phyloP scores from a whole-genome alignment of 2,797 vertebrate genomes.

The Stomatorhinus walkeri region DNA sequence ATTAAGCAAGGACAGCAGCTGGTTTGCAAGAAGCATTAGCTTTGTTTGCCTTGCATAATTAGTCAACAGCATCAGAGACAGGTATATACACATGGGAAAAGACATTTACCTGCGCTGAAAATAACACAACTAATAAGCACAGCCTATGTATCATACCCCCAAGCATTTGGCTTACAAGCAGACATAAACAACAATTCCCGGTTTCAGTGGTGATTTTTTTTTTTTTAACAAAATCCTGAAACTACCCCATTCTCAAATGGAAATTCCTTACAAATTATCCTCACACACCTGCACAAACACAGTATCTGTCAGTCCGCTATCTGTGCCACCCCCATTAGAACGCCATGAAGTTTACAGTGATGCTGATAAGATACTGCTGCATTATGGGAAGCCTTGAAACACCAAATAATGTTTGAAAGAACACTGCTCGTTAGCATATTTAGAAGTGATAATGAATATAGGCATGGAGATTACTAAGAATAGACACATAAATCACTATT shows the following conservation, averaged over 20 bases:
- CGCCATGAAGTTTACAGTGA: neutral
- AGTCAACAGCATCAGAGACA: constrained; percentile 61
- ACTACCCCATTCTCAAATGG: constrained; percentile 9
- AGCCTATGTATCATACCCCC: constrained; percentile 53
- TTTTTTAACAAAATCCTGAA: constrained; percentile 8
- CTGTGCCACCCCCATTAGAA: neutral
- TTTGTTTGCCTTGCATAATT: constrained; percentile 68
- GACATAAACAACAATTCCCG: constrained; percentile 29
- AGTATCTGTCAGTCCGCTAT: neutral
- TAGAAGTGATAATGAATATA: neutral
- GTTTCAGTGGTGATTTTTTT: constrained; percentile 12
- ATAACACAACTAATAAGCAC: constrained; percentile 60
- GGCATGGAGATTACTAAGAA: neutral
- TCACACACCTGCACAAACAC: neutral
- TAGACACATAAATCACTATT: neutral
- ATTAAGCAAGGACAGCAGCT: constrained; percentile 40
- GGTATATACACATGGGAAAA: constrained; percentile 62
- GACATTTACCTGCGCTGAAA: constrained; percentile 61
- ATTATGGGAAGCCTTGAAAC: neutral
- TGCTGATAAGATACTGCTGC: neutral
- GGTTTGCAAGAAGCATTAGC: constrained; percentile 54
- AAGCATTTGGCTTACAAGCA: constrained; percentile 45
- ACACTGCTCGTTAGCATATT: neutral
- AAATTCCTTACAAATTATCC: neutral
- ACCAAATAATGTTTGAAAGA: constrained; percentile 2